Evolutionary conservation across 92 coral and sea anemone genomes (phyloP).

Genomic region (Epizoanthus scotinus): DNA sequence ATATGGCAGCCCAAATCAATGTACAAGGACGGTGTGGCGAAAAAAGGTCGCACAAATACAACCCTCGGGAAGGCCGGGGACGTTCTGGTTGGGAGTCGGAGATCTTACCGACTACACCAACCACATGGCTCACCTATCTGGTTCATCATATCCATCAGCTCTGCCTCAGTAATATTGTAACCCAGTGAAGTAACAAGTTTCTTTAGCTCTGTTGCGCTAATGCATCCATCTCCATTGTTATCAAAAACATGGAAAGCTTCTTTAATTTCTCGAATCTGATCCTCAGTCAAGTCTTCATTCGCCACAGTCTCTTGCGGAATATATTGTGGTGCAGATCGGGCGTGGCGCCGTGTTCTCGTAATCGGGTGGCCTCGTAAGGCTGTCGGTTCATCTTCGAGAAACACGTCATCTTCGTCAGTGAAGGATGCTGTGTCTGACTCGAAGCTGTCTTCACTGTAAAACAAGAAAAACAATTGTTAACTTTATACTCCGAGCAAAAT

Average conservation of each 20-base stretch:
- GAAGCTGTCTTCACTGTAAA: conserved; percentile 36
- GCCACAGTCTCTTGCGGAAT: conserved; percentile 1
- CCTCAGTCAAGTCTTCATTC: conserved; percentile 1
- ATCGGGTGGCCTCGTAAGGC: conserved; percentile 18
- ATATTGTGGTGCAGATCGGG: neutral
- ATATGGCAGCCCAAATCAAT: too few species aligned
- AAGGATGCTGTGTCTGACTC: conserved; percentile 22
- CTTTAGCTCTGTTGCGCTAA: conserved; percentile 89
- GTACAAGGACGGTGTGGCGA: too few species aligned
- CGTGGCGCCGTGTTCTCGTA: conserved; percentile 13
- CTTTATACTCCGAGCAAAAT: too few species aligned
- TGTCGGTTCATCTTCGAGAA: conserved; percentile 29
- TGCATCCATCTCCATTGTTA: conserved; percentile 92
- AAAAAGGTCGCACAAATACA: too few species aligned
- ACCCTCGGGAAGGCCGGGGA: too few species aligned
- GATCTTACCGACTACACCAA: too few species aligned
- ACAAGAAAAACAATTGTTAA: neutral
- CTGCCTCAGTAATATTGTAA: conserved; percentile 97
- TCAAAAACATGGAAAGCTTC: conserved; percentile 95
- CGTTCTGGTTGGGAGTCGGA: too few species aligned
- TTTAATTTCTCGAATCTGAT: conserved; percentile 81
- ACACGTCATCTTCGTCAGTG: conserved; percentile 43
- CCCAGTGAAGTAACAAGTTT: conserved; percentile 93
- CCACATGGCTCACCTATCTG: conserved; percentile 92
- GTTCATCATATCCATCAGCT: conserved; percentile 99